Conservation (phyloP, 1,140 invertebrate genomes). For the Atopsyche davidsoni region DNA sequence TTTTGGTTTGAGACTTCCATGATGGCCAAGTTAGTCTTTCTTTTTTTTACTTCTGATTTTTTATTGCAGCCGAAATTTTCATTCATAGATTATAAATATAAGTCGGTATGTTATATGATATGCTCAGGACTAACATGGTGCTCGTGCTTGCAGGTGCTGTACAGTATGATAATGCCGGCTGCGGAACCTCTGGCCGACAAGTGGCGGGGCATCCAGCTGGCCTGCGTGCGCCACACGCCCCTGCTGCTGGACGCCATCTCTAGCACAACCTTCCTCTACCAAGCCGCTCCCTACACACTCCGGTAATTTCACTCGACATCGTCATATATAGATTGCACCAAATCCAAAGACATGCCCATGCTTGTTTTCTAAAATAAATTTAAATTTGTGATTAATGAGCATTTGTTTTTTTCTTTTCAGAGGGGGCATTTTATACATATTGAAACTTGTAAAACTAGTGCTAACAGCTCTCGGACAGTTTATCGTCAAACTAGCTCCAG, state of each 20-base stretch:
- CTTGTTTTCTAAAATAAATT: no score
- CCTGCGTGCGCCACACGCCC: slow-evolving; percentile 72
- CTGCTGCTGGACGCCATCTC: slow-evolving; percentile 44
- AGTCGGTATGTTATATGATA: background rate
- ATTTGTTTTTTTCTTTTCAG: slow-evolving; percentile 34
- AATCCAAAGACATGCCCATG: no score
- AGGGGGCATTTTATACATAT: slow-evolving; percentile 78
- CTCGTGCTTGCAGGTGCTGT: slow-evolving; percentile 65
- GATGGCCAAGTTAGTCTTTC: background rate
- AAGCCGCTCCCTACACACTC: slow-evolving; percentile 41
- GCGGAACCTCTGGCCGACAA: slow-evolving; percentile 74
- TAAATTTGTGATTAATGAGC: no score
- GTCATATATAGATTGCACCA: no score
- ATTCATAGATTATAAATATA: background rate
- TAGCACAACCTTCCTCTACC: slow-evolving; percentile 41
- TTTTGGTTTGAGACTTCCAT: background rate
- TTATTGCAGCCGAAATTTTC: background rate
- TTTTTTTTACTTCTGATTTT: background rate
- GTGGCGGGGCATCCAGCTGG: slow-evolving; percentile 80
- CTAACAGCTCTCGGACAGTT: slow-evolving; percentile 80
- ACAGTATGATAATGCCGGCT: slow-evolving; percentile 89
- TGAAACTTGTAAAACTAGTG: slow-evolving; percentile 84
- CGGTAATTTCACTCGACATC: slow-evolving; percentile 37
- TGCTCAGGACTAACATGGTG: no score
- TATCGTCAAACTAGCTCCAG: slow-evolving; percentile 58